Conservation (phyloP, 2,113 vertebrate genomes). For the Naja naja region DNA sequence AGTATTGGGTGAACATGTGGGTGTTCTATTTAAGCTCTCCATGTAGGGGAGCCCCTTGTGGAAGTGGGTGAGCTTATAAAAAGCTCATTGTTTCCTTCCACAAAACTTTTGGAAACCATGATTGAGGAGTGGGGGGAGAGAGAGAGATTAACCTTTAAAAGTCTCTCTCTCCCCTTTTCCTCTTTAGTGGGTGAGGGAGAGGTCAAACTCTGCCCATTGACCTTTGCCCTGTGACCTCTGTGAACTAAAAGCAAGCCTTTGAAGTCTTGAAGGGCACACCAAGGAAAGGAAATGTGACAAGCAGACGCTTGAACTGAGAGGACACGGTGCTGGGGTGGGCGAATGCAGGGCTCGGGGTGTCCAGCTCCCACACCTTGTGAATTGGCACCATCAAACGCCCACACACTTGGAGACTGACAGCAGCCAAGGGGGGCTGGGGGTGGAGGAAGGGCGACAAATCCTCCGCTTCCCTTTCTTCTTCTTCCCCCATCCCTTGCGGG, state of each 20-base stretch:
- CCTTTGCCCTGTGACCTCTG: conserved; percentile 61
- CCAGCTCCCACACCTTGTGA: background rate
- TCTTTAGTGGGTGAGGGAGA: conserved; percentile 59
- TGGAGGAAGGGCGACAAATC: background rate
- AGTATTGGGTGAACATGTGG: background rate
- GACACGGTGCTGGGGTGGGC: conserved; percentile 43
- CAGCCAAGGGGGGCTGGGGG: fast-evolving
- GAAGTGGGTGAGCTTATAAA: conserved; percentile 33
- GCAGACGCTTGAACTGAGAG: conserved; percentile 53
- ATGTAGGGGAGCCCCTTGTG: conserved; percentile 20
- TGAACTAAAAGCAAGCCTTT: conserved; percentile 63
- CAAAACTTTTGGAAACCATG: conserved; percentile 39
- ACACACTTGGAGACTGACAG: conserved; percentile 12
- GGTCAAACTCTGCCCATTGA: conserved; percentile 54
- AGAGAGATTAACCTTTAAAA: conserved; percentile 48
- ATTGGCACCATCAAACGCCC: conserved; percentile 33
- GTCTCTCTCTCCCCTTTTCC: conserved; percentile 35
- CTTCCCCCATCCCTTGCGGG: background rate
- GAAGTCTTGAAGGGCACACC: conserved; percentile 52
- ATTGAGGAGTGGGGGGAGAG: conserved; percentile 18
- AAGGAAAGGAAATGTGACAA: conserved; percentile 50
- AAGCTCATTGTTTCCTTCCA: conserved; percentile 42
- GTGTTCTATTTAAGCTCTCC: conserved; percentile 35
- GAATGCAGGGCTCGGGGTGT: background rate
- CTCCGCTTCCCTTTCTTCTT: fast-evolving